These are phyloP conservation scores for Ia io DNA, from an alignment of 2,113 vertebrate genomes.

Conservation along the genomic window DNA sequence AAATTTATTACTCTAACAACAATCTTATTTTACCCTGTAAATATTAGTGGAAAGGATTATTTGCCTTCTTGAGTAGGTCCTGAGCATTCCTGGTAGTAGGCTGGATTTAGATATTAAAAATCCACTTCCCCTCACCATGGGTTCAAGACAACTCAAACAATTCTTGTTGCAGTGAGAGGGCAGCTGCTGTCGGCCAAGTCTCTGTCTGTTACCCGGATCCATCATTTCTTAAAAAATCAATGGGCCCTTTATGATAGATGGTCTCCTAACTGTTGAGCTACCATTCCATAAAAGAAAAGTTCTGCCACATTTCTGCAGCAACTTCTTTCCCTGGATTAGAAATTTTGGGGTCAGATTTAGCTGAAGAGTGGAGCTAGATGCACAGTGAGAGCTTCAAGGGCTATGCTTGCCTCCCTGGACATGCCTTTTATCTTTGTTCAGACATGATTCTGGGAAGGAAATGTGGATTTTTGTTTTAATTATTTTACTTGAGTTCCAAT, in stretches of 20 bases:
- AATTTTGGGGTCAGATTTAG: neutral
- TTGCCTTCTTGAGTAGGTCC: too few relatives aligned
- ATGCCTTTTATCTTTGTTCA: neutral
- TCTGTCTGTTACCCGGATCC: too few relatives aligned
- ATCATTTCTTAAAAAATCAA: neutral
- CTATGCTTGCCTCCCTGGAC: neutral
- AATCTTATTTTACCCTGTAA: too few relatives aligned
- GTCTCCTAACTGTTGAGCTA: neutral
- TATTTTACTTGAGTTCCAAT: neutral
- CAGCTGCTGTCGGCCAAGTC: too few relatives aligned
- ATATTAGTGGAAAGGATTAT: too few relatives aligned
- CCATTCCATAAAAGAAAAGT: neutral
- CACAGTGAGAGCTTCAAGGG: fast-evolving
- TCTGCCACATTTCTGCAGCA: neutral
- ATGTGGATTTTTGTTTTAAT: neutral
- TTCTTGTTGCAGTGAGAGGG: too few relatives aligned
- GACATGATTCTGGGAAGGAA: neutral
- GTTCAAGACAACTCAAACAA: too few relatives aligned
- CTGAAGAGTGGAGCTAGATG: neutral
- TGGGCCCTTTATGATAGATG: neutral
- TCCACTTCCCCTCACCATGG: too few relatives aligned
- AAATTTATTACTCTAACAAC: too few relatives aligned
- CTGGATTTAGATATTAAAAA: too few relatives aligned
- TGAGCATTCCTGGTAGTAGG: too few relatives aligned
- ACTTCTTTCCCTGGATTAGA: neutral